Conservation (phyloP, 2,797 vertebrate species). For the Lepidocolaptes lacrymiger region DNA sequence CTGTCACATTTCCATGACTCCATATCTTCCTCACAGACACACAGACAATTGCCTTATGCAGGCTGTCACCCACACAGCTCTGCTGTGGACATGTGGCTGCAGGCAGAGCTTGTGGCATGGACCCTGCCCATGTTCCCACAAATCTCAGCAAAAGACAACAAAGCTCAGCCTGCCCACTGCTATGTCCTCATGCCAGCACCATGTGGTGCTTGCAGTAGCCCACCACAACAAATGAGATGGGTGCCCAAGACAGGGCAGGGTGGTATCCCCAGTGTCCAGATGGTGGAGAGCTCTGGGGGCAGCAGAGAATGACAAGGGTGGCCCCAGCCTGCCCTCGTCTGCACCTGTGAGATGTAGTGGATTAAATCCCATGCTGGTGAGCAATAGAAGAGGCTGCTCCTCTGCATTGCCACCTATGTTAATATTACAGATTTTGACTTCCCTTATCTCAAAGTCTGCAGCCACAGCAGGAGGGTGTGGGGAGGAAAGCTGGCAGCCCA, state of each 20-base stretch:
- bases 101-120: accelerated
- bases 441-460: neutral
- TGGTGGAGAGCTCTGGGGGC: neutral
- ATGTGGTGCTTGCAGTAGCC: neutral
- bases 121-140: neutral
- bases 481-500: neutral
- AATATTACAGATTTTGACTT: neutral
- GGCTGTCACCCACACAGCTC: neutral
- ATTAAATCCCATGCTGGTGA: neutral
- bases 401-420: neutral
- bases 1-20: constrained; percentile 27
- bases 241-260: neutral
- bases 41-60: neutral
- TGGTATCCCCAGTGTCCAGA: neutral
- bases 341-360: neutral
- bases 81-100: neutral
- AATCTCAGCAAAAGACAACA: neutral
- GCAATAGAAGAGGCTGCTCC: neutral
- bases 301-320: neutral
- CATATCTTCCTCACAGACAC: neutral
- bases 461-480: neutral
- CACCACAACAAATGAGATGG: neutral
- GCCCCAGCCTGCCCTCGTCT: neutral
- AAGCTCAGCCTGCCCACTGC: neutral
- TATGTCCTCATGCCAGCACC: neutral